Conservation (phyloP, 1,140 invertebrate species). For the Cydia pomonella region DNA sequence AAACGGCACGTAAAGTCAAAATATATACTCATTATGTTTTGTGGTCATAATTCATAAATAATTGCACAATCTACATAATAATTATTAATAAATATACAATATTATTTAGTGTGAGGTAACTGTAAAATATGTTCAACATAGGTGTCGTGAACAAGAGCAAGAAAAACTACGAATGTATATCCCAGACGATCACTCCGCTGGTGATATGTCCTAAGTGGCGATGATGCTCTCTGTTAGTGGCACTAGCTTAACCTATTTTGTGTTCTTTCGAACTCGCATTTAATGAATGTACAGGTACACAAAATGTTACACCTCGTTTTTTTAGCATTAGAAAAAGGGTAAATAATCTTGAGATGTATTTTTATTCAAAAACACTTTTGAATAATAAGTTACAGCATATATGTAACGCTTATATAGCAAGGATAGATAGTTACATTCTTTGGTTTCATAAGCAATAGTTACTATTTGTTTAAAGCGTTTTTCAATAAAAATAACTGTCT, state of each 20-base stretch:
- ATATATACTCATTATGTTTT: conserved; percentile 51
- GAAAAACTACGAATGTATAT: conserved; percentile 33
- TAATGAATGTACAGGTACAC: too few relatives aligned
- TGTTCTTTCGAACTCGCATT: background rate
- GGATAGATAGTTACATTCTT: too few relatives aligned
- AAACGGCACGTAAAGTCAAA: conserved; percentile 67
- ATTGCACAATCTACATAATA: conserved; percentile 66
- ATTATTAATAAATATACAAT: conserved; percentile 45
- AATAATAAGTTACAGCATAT: too few relatives aligned
- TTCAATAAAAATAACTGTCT: too few relatives aligned
- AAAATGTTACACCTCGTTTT: too few relatives aligned
- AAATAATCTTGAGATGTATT: too few relatives aligned
- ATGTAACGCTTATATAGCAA: too few relatives aligned
- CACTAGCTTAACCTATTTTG: background rate
- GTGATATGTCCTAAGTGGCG: conserved; percentile 43
- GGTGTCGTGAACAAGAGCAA: conserved; percentile 13
- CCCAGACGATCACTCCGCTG: background rate
- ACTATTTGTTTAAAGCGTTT: too few relatives aligned
- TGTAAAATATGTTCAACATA: conserved; percentile 40
- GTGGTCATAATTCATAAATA: conserved; percentile 68
- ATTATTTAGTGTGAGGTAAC: conserved; percentile 40
- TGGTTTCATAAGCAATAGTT: too few relatives aligned
- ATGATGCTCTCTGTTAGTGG: conserved; percentile 1
- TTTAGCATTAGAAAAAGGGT: too few relatives aligned
- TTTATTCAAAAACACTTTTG: too few relatives aligned